Conservation (phyloP, 2,797 vertebrate genomes). For the Esox lucius region DNA sequence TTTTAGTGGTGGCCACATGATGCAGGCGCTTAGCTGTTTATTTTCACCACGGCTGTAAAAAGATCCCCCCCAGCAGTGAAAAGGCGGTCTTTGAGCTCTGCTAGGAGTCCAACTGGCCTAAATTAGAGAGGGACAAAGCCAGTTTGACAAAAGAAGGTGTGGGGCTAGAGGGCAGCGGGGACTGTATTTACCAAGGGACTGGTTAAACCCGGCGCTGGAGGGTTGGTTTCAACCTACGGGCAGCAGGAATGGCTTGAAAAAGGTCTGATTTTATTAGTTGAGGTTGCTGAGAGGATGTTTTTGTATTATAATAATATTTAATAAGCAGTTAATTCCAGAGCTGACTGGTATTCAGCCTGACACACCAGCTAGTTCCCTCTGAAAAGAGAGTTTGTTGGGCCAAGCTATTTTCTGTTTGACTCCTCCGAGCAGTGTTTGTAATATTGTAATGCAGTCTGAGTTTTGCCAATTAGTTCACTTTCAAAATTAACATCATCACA, state of each 20-base stretch:
- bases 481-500: constrained; percentile 50
- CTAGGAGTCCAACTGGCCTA: constrained; percentile 30
- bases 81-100: constrained; percentile 21
- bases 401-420: constrained; percentile 29
- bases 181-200: constrained; percentile 33
- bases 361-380: no score
- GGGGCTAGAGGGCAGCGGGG: background rate
- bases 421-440: constrained; percentile 37
- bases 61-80: constrained; percentile 26
- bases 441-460: constrained; percentile 47
- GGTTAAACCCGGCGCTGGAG: constrained; percentile 31
- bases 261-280: background rate
- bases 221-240: background rate
- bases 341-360: no score
- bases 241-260: background rate
- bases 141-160: constrained; percentile 18
- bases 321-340: no score
- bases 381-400: no score
- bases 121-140: constrained; percentile 17
- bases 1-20: constrained; percentile 50
- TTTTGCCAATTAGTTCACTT: constrained; percentile 53
- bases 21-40: constrained; percentile 40
- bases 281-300: background rate
- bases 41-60: constrained; percentile 38
- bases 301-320: no score